phyloP scores from a whole-genome alignment of 1,140 invertebrate genomes.

The Drosophila carrolli region DNA sequence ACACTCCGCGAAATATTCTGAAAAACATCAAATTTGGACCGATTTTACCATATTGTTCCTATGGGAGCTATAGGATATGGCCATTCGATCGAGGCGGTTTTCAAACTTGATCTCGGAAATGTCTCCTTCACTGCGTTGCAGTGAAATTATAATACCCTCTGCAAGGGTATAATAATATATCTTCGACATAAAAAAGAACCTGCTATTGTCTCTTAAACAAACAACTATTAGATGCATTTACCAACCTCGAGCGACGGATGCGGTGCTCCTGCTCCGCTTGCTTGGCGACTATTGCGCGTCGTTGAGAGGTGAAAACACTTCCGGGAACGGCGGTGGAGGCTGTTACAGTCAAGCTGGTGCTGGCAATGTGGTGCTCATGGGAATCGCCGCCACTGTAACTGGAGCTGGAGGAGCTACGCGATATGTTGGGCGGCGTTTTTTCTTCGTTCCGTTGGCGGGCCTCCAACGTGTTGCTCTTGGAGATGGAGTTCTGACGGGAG shows the following conservation, averaged over 20 bases:
- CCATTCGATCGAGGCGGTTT: too few species aligned
- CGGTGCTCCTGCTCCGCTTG: slow-evolving; percentile 76
- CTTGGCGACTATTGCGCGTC: slow-evolving; percentile 57
- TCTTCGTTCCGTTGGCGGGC: slow-evolving; percentile 66
- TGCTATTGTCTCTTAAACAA: too few species aligned
- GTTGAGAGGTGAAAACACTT: slow-evolving; percentile 28
- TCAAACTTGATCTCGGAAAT: too few species aligned
- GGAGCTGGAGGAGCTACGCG: slow-evolving; percentile 83
- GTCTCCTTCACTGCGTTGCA: too few species aligned
- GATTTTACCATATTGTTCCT: too few species aligned
- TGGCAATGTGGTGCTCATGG: slow-evolving; percentile 53
- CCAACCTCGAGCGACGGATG: slow-evolving; percentile 80
- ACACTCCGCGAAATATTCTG: too few species aligned
- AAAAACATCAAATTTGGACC: too few species aligned
- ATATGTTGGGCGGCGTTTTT: slow-evolving; percentile 71
- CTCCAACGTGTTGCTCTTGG: slow-evolving; percentile 78
- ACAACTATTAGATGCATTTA: not conserved
- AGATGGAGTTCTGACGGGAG: slow-evolving; percentile 77
- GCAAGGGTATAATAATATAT: too few species aligned
- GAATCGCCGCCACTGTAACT: slow-evolving; percentile 79
- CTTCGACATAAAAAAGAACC: too few species aligned
- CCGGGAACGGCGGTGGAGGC: not conserved
- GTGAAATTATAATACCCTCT: too few species aligned
- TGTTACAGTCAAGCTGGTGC: slow-evolving; percentile 27
- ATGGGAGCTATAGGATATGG: too few species aligned